Conservation (phyloP, 2,797 vertebrate species). For the Lateolabrax maculatus region DNA sequence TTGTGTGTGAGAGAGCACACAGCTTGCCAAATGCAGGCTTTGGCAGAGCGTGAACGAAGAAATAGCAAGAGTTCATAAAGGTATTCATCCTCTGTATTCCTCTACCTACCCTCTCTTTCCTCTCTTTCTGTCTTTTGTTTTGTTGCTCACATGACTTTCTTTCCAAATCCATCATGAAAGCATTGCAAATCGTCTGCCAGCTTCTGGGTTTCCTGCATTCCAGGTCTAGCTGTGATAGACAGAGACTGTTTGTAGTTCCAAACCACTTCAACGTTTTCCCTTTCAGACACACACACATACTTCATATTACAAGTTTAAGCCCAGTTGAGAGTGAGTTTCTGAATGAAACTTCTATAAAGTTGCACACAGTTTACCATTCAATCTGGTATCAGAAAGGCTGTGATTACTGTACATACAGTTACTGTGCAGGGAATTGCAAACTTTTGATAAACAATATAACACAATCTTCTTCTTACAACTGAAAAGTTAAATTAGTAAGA, state of each 20-base stretch:
- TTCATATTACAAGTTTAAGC: slow-evolving; percentile 5
- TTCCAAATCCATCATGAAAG: slow-evolving; percentile 13
- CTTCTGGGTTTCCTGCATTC: slow-evolving; percentile 60
- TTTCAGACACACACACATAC: slow-evolving; percentile 5
- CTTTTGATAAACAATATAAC: background rate
- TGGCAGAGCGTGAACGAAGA: background rate
- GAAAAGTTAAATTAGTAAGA: background rate
- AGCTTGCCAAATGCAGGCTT: background rate
- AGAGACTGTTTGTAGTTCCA: slow-evolving; percentile 24
- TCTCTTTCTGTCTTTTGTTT: slow-evolving; percentile 8
- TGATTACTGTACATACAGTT: background rate
- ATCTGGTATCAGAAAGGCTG: background rate
- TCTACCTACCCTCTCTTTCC: no score
- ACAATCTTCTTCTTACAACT: background rate
- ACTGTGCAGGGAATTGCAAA: background rate
- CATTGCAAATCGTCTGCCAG: slow-evolving; percentile 6
- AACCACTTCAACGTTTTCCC: slow-evolving; percentile 11
- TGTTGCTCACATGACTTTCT: background rate
- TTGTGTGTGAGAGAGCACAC: background rate
- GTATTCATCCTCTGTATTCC: background rate
- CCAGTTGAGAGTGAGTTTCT: background rate
- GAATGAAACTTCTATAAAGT: slow-evolving; percentile 24
- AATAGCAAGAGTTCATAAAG: background rate
- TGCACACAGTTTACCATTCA: background rate
- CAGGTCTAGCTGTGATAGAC: slow-evolving; percentile 40